Percentiles rank a stretch among this genome's conserved stretches.
These are phyloP conservation scores for Takifugu bimaculatus DNA, from an alignment of 2,113 vertebrate genomes.

Conservation along the genomic window DNA sequence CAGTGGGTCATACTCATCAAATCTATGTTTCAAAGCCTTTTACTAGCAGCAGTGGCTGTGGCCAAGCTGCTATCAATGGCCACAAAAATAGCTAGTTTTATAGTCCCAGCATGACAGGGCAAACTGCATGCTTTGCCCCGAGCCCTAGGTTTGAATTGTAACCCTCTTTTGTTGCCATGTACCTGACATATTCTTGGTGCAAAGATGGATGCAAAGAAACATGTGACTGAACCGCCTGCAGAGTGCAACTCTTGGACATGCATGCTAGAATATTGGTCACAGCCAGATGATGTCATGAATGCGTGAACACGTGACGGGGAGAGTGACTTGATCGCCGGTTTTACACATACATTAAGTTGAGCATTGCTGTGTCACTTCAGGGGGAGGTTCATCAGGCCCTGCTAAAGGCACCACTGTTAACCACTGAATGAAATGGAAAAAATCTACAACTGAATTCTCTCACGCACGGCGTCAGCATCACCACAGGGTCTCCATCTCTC, in stretches of 20 bases:
- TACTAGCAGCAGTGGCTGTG: conserved; percentile 43
- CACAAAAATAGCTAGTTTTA: conserved; percentile 39
- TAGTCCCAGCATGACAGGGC: conserved; percentile 48
- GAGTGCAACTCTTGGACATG: conserved; percentile 43
- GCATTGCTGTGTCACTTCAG: conserved; percentile 2
- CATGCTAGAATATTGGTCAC: conserved; percentile 42
- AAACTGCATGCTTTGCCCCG: conserved; percentile 68
- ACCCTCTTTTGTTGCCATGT: conserved; percentile 25
- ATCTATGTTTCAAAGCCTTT: conserved; percentile 46
- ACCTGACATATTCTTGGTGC: conserved; percentile 51
- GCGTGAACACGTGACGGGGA: too few relatives aligned
- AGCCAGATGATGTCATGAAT: conserved; percentile 1
- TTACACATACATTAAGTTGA: conserved; percentile 17
- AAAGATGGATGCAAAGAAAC: conserved; percentile 36
- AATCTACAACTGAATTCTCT: conserved; percentile 14
- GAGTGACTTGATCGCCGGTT: too few relatives aligned
- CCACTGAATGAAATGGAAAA: conserved; percentile 2
- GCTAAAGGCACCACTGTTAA: background rate
- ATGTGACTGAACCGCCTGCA: conserved; percentile 17
- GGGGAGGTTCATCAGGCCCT: conserved; percentile 2
- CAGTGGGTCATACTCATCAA: conserved; percentile 35
- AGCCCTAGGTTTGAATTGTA: conserved; percentile 41
- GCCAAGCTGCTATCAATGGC: conserved; percentile 45
- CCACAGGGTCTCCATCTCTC: conserved; percentile 15
- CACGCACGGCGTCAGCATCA: background rate